These are phyloP conservation scores for Tigriopus californicus DNA, from an alignment of 2,888 invertebrate genomes.

Conservation along the genomic window DNA sequence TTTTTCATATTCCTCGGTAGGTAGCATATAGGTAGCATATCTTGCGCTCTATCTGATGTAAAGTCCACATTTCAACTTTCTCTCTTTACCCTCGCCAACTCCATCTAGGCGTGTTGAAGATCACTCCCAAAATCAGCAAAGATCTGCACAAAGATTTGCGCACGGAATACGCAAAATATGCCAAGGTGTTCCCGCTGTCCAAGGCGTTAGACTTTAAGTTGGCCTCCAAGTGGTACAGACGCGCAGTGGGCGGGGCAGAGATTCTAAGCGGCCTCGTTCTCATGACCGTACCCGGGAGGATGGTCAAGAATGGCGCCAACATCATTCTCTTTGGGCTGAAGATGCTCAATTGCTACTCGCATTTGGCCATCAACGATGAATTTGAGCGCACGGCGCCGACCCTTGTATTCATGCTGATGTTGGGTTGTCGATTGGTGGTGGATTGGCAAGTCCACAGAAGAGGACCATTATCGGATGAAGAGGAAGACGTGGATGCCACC, in stretches of 20 bases:
- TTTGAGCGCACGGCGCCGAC: constrained; percentile 76
- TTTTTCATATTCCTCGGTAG: constrained; percentile 69
- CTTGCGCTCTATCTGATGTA: too few species aligned
- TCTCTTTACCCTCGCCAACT: too few species aligned
- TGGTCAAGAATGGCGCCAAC: constrained; percentile 74
- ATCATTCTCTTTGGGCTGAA: constrained; percentile 59
- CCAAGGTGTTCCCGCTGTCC: constrained; percentile 76
- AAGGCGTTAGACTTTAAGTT: constrained; percentile 63
- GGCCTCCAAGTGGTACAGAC: constrained; percentile 77
- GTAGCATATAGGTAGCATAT: too few species aligned
- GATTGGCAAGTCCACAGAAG: constrained; percentile 38
- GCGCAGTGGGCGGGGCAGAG: constrained; percentile 62
- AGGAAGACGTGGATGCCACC: background rate
- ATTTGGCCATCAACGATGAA: constrained; percentile 74
- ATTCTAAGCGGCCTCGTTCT: constrained; percentile 62
- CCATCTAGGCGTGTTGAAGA: constrained; percentile 65
- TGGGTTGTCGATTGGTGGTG: constrained; percentile 68
- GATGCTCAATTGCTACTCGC: constrained; percentile 73
- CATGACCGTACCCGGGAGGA: constrained; percentile 35
- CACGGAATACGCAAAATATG: constrained; percentile 83
- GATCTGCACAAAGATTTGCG: constrained; percentile 90
- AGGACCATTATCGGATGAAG: background rate
- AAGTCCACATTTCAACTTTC: too few species aligned
- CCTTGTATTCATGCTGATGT: constrained; percentile 72
- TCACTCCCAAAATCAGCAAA: constrained; percentile 75